Conservation (phyloP, 2,113 vertebrate genomes). For the Phodopus roborovskii region DNA sequence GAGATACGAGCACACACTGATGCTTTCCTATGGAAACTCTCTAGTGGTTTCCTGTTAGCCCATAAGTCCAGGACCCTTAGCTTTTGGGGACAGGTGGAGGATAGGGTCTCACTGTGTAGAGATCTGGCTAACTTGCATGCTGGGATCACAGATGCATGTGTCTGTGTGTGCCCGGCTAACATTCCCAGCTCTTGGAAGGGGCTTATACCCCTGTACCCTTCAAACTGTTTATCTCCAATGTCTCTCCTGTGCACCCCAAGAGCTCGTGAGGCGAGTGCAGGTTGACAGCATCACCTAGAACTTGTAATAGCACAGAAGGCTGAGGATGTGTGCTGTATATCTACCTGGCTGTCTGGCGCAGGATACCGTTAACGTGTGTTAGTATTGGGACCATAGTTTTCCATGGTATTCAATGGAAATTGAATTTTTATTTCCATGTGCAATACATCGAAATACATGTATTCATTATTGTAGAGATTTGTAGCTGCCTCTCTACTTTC, state of each 20-base stretch:
- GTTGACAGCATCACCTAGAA: accelerated
- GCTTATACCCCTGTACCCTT: no score
- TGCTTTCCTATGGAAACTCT: background rate
- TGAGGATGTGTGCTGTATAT: accelerated
- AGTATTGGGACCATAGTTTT: background rate
- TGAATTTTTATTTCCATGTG: no score
- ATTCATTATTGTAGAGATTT: background rate
- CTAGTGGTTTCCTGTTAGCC: background rate
- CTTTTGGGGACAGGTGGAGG: background rate
- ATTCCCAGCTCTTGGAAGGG: background rate
- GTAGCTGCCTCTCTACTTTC: background rate
- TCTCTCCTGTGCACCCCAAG: background rate
- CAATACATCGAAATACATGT: no score
- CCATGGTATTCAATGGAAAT: no score
- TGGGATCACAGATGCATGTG: background rate
- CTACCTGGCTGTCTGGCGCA: background rate
- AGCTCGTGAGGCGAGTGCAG: background rate
- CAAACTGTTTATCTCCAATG: background rate
- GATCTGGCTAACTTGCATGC: background rate
- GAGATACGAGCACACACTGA: background rate
- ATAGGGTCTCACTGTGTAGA: background rate
- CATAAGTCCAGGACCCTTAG: background rate
- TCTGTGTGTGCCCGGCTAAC: background rate
- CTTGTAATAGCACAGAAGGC: accelerated
- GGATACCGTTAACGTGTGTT: background rate